Base-by-base conservation (phyloP, 2,797 vertebrate genomes). In the Chrysocyon brachyurus region DNA sequence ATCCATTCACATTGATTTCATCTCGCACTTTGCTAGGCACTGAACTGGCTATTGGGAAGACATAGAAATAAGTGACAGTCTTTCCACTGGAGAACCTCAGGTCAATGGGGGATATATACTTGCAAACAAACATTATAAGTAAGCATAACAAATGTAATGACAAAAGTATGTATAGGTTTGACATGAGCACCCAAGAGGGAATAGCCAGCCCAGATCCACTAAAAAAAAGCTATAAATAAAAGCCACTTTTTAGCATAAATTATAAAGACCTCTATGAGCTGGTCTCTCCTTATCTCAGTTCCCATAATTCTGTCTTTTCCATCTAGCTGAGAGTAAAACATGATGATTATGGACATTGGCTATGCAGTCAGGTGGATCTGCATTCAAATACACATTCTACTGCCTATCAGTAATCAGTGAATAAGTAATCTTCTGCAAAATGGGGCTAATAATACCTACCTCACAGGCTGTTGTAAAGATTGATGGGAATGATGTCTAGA, bases 401-500 rank as follows among this genome's bases (percentile, higher is more conserved):
- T 68, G 46, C 5, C 88, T 95, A 59, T 36, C 10, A 70, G 24
- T 49, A 57, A 90, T 84, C 64, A 59, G n/a, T 57, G 26, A 92
- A 40, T 81, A 84, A 75, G 52, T 26, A 49, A 78, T 87, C 63
- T 96, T 77, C 70, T 61, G 12, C 52, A 86, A 82, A 92, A 73
- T 49, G 24, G 28, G n/a, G 24, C 52, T 89, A 82, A 75, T 87
- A 16, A 63, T 63, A 16, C 36, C 57, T 49, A 66, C 46, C 12
- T 73, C 21, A 15, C 19, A 92, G 36, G 36, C 31, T 73, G 40
- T 61, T 90, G 21, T 88, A 31, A 92, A 61, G 6, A 82, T 22
- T n/a, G 16, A 63, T 79, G 24, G 28, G 46, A 49, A 63, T 56
- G 16, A 63, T 52, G 12, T 66, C 57, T 73, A 84, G 24, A 59